Base-by-base conservation (phyloP, 2,888 invertebrate species). In the Furcula furcula region DNA sequence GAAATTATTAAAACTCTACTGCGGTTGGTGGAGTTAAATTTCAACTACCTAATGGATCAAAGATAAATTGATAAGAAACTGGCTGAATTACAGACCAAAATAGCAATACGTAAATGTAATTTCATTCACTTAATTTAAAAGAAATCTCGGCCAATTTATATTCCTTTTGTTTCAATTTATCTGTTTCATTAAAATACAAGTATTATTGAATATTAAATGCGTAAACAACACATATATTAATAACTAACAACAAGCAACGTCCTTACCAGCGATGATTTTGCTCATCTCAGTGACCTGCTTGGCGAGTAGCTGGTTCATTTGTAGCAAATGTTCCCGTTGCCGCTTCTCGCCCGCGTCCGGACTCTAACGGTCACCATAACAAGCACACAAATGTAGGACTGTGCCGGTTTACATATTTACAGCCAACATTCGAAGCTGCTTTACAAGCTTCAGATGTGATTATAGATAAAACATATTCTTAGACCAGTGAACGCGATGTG, bases 271-370 rank as follows among this genome's bases (percentile, higher is more conserved):
- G 62, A 97, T 97, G 75, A 96, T 95, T 91, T 97, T 96, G 89
- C 97, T 97, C 91, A 96, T 96, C 86, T 96, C 95, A 91, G 97
- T 97, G 61, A 97, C 97, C 90, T 96, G 95, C 77, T 95, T 94
- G 42, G 97, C 98, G 60, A 98, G 90, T 61, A 97, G 94, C 86
- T 97, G 97, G 89, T 96, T 96, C 64, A 98, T 90, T 73, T 96
- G 96, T 44, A 98, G 91, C 61, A 98, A 90, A 76, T 97, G 96
- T 62, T 97, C 96, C 33, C 97, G 91, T 71, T 96, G 96, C 55
- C 94, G 91, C 84, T 96, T 97, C 76, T 97, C 97, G 64, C 94
- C 95, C 31, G 91, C 92, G 46, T 94, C 92, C 70, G 94, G 94
- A 71, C 93, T 93, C 81, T 94, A 93, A 55, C 65, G 65, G 60